phyloP scores from a whole-genome alignment of 2,888 invertebrate species.

The Itoplectis maculator region DNA sequence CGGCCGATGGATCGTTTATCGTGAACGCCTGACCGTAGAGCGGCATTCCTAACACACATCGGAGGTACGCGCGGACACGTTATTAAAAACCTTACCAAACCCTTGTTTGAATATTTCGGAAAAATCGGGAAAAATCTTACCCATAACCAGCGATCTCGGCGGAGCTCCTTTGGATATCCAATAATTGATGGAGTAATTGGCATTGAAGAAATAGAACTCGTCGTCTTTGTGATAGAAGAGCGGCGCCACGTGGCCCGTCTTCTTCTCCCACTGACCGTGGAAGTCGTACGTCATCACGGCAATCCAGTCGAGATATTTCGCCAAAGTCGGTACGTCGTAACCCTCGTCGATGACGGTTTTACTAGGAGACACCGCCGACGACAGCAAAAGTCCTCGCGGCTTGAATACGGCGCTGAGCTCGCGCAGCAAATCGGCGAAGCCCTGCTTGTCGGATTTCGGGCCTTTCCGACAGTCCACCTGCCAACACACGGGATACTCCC shows the following conservation, averaged over 20 bases:
- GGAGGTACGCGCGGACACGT: too few species aligned
- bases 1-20: slow-evolving; percentile 81
- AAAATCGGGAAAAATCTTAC: slow-evolving; percentile 78
- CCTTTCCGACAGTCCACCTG: slow-evolving; percentile 95
- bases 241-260: slow-evolving; percentile 95
- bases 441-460: slow-evolving; percentile 92
- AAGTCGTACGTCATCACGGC: slow-evolving; percentile 97
- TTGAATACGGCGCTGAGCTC: slow-evolving; percentile 90
- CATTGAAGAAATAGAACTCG: slow-evolving; percentile 92
- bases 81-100: too few species aligned
- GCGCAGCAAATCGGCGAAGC: slow-evolving; percentile 90
- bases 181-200: slow-evolving; percentile 94
- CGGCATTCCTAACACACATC: slow-evolving; percentile 88
- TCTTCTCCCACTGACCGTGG: slow-evolving; percentile 96
- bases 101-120: not conserved
- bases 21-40: slow-evolving; percentile 95
- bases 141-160: slow-evolving; percentile 93
- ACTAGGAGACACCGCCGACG: slow-evolving; percentile 94
- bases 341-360: slow-evolving; percentile 94
- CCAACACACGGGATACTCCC: slow-evolving; percentile 97
- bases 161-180: slow-evolving; percentile 95
- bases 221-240: slow-evolving; percentile 93
- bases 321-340: slow-evolving; percentile 92
- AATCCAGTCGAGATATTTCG: slow-evolving; percentile 93
- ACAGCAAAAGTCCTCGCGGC: slow-evolving; percentile 89